Conservation (phyloP, 2,113 vertebrate genomes). For the Climacteris rufus region DNA sequence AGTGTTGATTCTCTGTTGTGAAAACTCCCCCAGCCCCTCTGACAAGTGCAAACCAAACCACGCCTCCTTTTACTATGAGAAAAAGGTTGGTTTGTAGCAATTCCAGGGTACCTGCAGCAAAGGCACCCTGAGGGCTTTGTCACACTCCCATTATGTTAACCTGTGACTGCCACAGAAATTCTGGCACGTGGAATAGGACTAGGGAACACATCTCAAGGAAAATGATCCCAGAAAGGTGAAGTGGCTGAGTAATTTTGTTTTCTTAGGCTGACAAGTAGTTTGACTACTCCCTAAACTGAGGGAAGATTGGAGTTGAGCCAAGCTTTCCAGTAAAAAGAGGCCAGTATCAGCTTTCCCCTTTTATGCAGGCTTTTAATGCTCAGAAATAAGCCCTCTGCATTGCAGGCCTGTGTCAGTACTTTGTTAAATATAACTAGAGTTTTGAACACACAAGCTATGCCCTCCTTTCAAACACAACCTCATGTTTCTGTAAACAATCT, state of each 20-base stretch:
- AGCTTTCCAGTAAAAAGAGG: background rate
- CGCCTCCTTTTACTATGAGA: background rate
- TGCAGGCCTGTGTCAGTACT: background rate
- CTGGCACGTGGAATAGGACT: background rate
- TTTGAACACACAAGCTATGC: background rate
- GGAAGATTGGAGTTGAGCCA: background rate
- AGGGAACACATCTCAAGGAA: background rate
- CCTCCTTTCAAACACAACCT: background rate
- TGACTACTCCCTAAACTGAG: background rate
- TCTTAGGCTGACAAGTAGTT: background rate
- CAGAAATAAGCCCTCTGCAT: background rate
- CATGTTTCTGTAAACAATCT: background rate
- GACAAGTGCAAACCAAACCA: background rate
- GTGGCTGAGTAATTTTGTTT: background rate
- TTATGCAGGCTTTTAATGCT: background rate
- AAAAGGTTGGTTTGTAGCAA: background rate
- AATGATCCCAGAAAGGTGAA: background rate
- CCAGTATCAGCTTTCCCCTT: background rate
- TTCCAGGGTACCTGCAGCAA: background rate
- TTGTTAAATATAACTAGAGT: background rate
- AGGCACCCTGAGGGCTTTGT: rapidly evolving
- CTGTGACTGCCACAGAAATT: background rate
- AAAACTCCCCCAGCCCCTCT: constrained; percentile 15
- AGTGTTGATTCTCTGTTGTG: constrained; percentile 21
- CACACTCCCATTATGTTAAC: background rate